Evolutionary conservation across 1,140 invertebrate genomes (phyloP), one percentile per base, ranked within the genome.

Genomic region (Papilio dardanus): DNA sequence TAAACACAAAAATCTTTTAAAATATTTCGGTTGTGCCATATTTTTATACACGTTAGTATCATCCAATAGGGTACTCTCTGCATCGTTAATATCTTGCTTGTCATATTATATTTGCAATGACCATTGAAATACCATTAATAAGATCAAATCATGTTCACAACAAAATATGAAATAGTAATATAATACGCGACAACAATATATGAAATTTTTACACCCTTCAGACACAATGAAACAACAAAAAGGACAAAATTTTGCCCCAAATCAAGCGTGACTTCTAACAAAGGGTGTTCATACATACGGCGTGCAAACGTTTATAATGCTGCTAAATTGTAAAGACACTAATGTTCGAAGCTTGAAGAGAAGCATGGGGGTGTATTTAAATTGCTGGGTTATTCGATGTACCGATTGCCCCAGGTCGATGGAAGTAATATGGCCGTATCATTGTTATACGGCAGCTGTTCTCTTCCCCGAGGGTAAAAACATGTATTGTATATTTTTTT

Each of bases 371-470:
- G 21, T 8, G 73, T 78, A 87, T 84, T 80, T 35, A 74, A 74
- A 76, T 58, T 77, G 82, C 67, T 65, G 86, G 81, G 74, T 88
- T 85, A 76, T 76, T 81, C 76, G 83, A 81, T 87, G 86, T 86
- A 88, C 84, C 82, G 88, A 92, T 90, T 87, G 90, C 88, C 89
- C 76, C 81, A 76, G 86, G 89, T 87, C 76, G 84, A 77, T 86
- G 83, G 83, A 86, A 88, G 85, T 83, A 88, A 88, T 85, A 85
- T 88, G 88, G 89, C 86, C 88, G 86, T 92, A 92, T 92, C 91
- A 92, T 92, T 92, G 91, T 92, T 90, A 85, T 86, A 88, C 86
- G 86, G 90, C 90, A 92, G 90, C 90, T 91, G 90, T 91, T 90
- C 84, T 81, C 78, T 89, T 90, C 88, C 90, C 90, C 79, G 74